These are phyloP conservation scores for Muraenolepis orangiensis DNA, from an alignment of 2,797 vertebrate genomes.

Conservation along the genomic window DNA sequence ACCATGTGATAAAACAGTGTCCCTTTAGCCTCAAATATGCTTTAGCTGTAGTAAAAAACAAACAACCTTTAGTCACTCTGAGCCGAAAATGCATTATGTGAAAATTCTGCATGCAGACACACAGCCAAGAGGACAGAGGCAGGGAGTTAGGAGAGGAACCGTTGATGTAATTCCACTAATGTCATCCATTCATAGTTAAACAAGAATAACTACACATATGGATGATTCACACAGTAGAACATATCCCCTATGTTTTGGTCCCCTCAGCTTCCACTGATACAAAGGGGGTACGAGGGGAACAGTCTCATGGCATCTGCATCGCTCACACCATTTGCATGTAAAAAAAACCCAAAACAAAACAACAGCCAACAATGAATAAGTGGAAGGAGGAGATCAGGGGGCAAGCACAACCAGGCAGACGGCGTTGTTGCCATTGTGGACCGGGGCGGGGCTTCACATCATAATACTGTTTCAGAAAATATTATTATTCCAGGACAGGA, in stretches of 20 bases:
- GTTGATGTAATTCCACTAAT: slow-evolving; percentile 26
- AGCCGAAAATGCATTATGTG: slow-evolving; percentile 9
- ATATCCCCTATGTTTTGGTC: slow-evolving; percentile 10
- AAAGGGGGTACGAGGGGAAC: neutral
- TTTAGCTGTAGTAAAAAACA: neutral
- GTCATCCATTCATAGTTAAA: slow-evolving; percentile 25
- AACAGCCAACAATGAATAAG: neutral
- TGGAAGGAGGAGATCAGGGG: neutral
- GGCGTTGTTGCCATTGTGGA: neutral
- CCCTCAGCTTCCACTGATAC: slow-evolving; percentile 5
- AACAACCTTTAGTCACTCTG: neutral
- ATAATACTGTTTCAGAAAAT: slow-evolving; percentile 36
- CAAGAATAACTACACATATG: slow-evolving; percentile 19
- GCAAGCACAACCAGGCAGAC: neutral
- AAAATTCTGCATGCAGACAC: slow-evolving; percentile 50
- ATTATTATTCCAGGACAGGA: neutral
- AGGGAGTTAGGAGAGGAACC: slow-evolving; percentile 29
- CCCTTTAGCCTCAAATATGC: neutral
- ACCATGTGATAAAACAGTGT: neutral
- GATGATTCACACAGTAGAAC: slow-evolving; percentile 7
- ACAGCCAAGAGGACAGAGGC: slow-evolving; percentile 19
- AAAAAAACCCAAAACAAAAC: slow-evolving; percentile 1
- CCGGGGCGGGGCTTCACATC: slow-evolving; percentile 12
- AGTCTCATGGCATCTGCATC: slow-evolving; percentile 18
- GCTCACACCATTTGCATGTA: slow-evolving; percentile 19